Evolutionary conservation across 2,888 invertebrate genomes (phyloP).

Genomic region (Caenorhabditis plicata): DNA sequence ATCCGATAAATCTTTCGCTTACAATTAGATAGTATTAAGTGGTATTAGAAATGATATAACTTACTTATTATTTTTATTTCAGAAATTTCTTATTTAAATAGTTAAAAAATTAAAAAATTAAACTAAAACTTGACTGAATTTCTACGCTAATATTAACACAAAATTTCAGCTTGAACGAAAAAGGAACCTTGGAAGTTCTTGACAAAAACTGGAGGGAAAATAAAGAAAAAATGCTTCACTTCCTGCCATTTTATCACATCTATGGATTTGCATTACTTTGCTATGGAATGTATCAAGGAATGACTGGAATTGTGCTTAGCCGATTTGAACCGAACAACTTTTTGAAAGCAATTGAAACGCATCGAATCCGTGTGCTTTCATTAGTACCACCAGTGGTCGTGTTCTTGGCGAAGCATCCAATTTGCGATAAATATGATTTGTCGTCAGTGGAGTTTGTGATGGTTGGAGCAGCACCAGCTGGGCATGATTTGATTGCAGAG

Average conservation of each 20-base stretch:
- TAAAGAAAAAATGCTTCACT: conserved; percentile 42
- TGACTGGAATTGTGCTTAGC: conserved; percentile 50
- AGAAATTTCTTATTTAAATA: too few relatives aligned
- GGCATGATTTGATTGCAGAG: conserved; percentile 58
- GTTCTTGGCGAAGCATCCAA: conserved; percentile 74
- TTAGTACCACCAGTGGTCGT: conserved; percentile 81
- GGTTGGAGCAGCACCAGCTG: conserved; percentile 61
- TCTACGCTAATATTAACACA: too few relatives aligned
- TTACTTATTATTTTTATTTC: too few relatives aligned
- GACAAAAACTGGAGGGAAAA: conserved; percentile 45
- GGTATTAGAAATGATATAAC: too few relatives aligned
- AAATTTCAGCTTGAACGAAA: conserved; percentile 27
- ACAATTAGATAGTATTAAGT: too few relatives aligned
- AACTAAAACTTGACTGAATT: neutral
- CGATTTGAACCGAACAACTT: conserved; percentile 57
- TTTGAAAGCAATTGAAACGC: conserved; percentile 48
- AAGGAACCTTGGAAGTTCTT: conserved; percentile 24
- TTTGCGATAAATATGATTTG: conserved; percentile 77
- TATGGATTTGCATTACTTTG: conserved; percentile 54
- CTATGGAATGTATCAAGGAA: conserved; percentile 37
- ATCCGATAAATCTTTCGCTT: too few relatives aligned
- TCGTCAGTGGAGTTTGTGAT: conserved; percentile 72
- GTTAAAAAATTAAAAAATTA: neutral
- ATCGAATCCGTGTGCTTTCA: conserved; percentile 67
- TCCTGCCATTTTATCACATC: conserved; percentile 64